Base-by-base conservation (phyloP, 2,888 invertebrate species). In the Oxystoma pomonae region DNA sequence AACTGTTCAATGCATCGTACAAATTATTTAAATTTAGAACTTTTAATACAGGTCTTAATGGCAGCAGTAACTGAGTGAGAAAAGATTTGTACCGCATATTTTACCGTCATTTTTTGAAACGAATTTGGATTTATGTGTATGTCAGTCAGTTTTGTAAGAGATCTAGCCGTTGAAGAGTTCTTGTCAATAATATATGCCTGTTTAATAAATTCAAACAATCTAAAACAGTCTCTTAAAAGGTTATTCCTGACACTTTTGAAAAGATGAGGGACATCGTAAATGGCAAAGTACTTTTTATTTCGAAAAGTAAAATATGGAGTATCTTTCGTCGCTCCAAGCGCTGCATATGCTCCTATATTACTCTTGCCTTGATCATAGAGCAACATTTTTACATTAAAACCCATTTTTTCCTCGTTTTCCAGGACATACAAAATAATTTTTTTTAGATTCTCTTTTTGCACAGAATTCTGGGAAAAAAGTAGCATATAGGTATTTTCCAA, bases 11-110 rank as follows among this genome's bases (percentile, higher is more conserved):
- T 7, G n/a, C n/a, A n/a, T n/a, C n/a, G n/a, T n/a, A 12, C 35
- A 3, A 7, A 3, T 35, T 35, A 7, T 7, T 7, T 12, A 7
- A 35, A 7, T 35, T 35, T 3, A 7, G 5, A 3, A 12, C 35
- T 35, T 35, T 3, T 35, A 35, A 35, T 12, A 35, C 35, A 35
- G 3, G 35, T 35, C 12, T 35, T 35, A 35, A 58, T 35, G 1
- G 58, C 49, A 49, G 58, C 49, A 35, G 35, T n/a, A 17, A 58
- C 51, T 1, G 59, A 53, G 17, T 59, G 53, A 1, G 53, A 53
- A 59, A 59, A 59, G n/a, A 59, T 53, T 55, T 59, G 58, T 1
- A 21, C 50, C 1, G 58, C 58, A 17, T 50, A 58, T 49, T 58
- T 58, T 3, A 35, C 49, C 16, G 20, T 17, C 49, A 58, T 58